These are phyloP conservation scores for Cactoblastis cactorum DNA, from an alignment of 2,888 invertebrate genomes.

Conservation along the genomic window DNA sequence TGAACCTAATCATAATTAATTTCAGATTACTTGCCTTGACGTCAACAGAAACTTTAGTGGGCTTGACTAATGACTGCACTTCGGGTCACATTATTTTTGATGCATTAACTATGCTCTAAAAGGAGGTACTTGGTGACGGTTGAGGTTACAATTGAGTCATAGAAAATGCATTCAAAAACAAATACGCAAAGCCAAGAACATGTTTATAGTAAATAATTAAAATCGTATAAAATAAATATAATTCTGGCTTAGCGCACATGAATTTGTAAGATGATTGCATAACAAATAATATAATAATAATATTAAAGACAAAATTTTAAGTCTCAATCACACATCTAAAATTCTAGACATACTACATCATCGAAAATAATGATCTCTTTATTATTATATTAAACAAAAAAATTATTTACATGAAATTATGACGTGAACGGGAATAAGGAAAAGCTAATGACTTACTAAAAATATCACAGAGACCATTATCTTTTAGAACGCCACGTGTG, in stretches of 20 bases:
- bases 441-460: neutral
- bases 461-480: conserved; percentile 10
- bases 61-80: conserved; percentile 8
- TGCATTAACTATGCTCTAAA: neutral
- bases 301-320: neutral
- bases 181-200: conserved; percentile 7
- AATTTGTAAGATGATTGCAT: neutral
- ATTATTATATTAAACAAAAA: too few relatives aligned
- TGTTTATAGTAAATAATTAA: neutral
- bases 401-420: too few relatives aligned
- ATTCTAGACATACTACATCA: neutral
- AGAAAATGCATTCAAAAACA: conserved; percentile 8
- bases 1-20: too few relatives aligned
- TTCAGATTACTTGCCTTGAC: neutral
- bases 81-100: neutral
- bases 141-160: neutral
- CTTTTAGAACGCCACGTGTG: neutral
- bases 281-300: neutral
- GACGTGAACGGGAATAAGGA: neutral
- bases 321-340: neutral
- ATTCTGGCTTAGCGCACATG: neutral
- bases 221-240: neutral
- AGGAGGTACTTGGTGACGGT: neutral
- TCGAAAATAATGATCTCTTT: neutral
- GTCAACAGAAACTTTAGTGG: neutral